Evolutionary conservation across 2,113 vertebrate genomes (phyloP), one percentile per base, ranked within the genome.

Genomic region (Gambusia holbrooki): DNA sequence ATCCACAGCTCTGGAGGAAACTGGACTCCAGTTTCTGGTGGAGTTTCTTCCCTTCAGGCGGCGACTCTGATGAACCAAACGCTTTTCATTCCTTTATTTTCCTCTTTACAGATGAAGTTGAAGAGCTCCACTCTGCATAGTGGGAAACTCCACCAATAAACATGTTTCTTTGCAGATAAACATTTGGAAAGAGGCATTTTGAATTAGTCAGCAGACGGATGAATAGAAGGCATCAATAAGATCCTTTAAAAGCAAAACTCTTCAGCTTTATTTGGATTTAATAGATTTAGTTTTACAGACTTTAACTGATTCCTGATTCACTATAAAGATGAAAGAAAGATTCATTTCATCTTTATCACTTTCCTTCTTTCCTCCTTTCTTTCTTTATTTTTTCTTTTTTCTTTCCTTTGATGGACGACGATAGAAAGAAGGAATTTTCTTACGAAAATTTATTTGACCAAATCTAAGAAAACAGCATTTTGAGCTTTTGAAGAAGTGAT

Each of bases 11-110:
- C 6, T 19, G 1, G 22, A 8, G 51, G 51, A 58, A 58, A 2
- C 51, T 58, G 51, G 51, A 54, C 51, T 25, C 6, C 48, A n/a
- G 51, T 0, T 54, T 25, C 25, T 8, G 8, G 6, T n/a, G 10
- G 9, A 25, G n/a, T 54, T 54, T 22, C 51, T n/a, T 58, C 51
- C 72, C 70, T 58, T 9, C 64, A 85, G 85, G 83, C 67, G 0
- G 73, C 70, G 0, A 10, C 71, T 2, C 19, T 12, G 0, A 66
- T 9, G 12, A 71, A 73, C 29, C 32, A 4, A 48, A 48, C 76
- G 1, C 62, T 27, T 3, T 11, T 9, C 3, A 2, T 58, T 7
- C 10, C 51, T 64, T 42, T 51, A 27, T 40, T 29, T 40, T 27
- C 33, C n/a, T 54, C 64, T 29, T 64, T 62, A n/a, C 48, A 86